These are phyloP conservation scores for Colinus virginianus DNA, from an alignment of 2,113 vertebrate genomes.

Conservation along the genomic window DNA sequence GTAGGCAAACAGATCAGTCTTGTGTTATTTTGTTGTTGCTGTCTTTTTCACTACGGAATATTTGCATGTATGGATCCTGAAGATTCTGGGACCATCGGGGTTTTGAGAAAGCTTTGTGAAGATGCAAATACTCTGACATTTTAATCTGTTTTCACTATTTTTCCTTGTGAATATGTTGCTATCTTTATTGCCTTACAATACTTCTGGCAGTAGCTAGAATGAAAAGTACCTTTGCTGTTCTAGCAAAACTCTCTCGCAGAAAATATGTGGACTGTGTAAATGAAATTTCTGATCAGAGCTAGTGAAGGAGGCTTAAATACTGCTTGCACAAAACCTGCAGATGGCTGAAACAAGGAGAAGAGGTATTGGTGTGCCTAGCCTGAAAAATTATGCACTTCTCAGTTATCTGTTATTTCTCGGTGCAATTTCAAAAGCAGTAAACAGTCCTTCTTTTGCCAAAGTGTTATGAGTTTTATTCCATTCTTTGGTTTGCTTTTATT, in stretches of 20 bases:
- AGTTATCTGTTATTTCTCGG: background rate
- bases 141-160: background rate
- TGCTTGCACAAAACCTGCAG: background rate
- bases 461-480: background rate
- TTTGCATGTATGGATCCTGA: background rate
- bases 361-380: background rate
- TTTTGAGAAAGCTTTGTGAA: background rate
- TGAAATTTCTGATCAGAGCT: background rate
- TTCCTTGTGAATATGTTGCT: background rate
- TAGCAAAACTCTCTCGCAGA: background rate
- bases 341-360: slow-evolving; percentile 19
- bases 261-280: background rate
- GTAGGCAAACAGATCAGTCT: background rate
- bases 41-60: background rate
- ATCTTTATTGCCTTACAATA: background rate
- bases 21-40: background rate
- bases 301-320: background rate
- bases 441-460: background rate
- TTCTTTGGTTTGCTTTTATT: background rate
- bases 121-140: background rate
- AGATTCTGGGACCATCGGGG: background rate
- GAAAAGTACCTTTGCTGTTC: background rate
- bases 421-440: background rate
- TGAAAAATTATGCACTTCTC: fast-evolving
- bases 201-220: background rate